Base-by-base conservation (phyloP, 2,113 vertebrate species). In the Dolichallabes microphthalmus region DNA sequence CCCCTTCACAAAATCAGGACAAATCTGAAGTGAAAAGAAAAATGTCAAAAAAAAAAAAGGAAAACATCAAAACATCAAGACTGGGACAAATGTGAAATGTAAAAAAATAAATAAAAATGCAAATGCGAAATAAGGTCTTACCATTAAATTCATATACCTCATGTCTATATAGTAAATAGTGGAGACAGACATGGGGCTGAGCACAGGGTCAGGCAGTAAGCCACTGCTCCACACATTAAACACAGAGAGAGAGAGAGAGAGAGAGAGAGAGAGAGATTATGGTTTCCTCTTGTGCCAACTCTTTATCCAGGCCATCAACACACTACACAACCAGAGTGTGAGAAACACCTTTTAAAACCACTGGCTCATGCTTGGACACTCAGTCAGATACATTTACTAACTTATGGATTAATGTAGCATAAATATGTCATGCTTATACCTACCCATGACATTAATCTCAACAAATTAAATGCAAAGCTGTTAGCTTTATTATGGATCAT, bases 121-220 rank as follows among this genome's bases (percentile, higher is more conserved):
- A 25, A 12, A 73, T 45, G 25, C 13, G 6, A 27, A 27, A 52
- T 50, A 12, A 45, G 22, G 12, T n/a, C 71, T 74, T 13, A 4
- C 11, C 1, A 52, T 45, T 25, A 50, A 25, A 74, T 50, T 74
- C 10, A 50, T 50, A 14, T n/a, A 74, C 12, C 22, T 74, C 35
- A 15, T 71, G 86, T 77, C 87, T 82, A 86, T 81, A 27, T 82
- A 88, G 64, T 50, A 85, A 79, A 82, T 86, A 78, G 85, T 61
- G 78, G 82, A 86, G 88, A 86, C 82, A 86, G 87, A 88, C 20
- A 32, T 66, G 69, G 53, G 55, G 88, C 50, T 4, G 17, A 88
- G 50, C 79, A 85, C 75, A 76, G 45, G 39, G 82, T 32, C 79
- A 84, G 39, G 35, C 80, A 80, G 71, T 73, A 87, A 55, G 53